Conservation (phyloP, 2,113 vertebrate genomes). For the Melanocharis versteri region DNA sequence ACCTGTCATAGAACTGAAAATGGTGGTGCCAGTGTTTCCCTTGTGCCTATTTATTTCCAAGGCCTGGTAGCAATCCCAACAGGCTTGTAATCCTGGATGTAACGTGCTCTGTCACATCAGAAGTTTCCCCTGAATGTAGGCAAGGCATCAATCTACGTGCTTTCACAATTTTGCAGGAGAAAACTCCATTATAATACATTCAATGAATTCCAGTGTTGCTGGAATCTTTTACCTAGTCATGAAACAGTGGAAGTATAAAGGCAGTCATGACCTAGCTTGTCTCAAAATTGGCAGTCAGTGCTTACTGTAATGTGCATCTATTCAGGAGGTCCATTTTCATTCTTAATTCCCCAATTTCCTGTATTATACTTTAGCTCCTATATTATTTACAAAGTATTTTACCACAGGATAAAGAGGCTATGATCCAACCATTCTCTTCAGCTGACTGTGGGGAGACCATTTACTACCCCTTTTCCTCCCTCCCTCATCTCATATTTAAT, state of each 20-base stretch:
- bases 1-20: neutral
- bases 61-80: neutral
- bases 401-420: neutral
- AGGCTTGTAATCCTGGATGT: neutral
- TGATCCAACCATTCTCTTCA: neutral
- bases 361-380: neutral
- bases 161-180: neutral
- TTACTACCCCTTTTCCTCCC: neutral
- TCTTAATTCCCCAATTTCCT: neutral
- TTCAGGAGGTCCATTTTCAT: neutral
- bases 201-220: neutral
- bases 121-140: neutral
- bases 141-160: neutral
- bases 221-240: neutral
- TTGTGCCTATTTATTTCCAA: neutral
- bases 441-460: rapidly evolving
- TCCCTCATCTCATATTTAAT: neutral
- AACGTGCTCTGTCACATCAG: neutral
- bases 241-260: neutral
- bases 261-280: neutral
- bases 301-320: neutral
- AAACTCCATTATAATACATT: neutral
- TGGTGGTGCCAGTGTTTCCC: neutral
- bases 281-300: neutral
- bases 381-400: neutral